Evolutionary conservation across 2,888 invertebrate species (phyloP).

Genomic region (Drosophila mulleri): DNA sequence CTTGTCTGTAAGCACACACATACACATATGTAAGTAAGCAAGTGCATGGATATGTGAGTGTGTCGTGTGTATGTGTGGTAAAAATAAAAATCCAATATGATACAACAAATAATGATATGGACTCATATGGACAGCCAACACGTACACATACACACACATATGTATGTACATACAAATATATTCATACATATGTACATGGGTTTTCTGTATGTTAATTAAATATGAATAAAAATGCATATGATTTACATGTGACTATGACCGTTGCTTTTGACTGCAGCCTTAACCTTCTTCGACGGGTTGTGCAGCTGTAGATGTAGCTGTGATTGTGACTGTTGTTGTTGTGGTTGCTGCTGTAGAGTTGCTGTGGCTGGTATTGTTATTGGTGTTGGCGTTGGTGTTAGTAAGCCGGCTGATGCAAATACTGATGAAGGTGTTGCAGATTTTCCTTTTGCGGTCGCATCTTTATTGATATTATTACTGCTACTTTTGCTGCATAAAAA

Average conservation of each 20-base stretch:
- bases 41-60: neutral
- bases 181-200: constrained; percentile 11
- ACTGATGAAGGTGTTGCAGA: constrained; percentile 25
- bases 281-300: constrained; percentile 66
- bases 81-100: constrained; percentile 22
- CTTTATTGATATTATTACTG: constrained; percentile 37
- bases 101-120: constrained; percentile 22
- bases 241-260: constrained; percentile 74
- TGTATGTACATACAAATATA: neutral
- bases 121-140: neutral
- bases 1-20: constrained; percentile 21
- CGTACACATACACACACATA: constrained; percentile 10
- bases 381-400: constrained; percentile 51
- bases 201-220: constrained; percentile 38
- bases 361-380: constrained; percentile 19
- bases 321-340: constrained; percentile 23
- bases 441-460: constrained; percentile 43
- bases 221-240: constrained; percentile 63
- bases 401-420: constrained; percentile 47
- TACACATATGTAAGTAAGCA: constrained; percentile 16
- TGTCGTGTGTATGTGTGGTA: neutral
- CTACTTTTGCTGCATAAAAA: constrained; percentile 73
- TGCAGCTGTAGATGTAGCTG: constrained; percentile 35
- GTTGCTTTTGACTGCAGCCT: constrained; percentile 61
- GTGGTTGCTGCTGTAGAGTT: constrained; percentile 4